Base-by-base conservation (phyloP, 2,113 vertebrate species). In the Thomomys bottae region DNA sequence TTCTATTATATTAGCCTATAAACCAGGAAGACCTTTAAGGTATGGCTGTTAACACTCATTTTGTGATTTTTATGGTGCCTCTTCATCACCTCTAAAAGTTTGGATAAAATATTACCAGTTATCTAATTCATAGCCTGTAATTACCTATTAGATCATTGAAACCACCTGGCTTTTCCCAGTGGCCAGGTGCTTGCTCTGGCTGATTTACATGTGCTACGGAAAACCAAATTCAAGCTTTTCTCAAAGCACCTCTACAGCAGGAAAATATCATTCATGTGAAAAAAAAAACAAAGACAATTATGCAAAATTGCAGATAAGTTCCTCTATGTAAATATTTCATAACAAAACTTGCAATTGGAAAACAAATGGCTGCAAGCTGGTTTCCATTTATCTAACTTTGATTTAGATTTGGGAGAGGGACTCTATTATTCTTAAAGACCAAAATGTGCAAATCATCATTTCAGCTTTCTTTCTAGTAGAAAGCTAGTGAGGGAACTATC, bases 221-320 rank as follows among this genome's bases (percentile, higher is more conserved):
- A 96, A 94, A 90, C 28, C 30, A 89, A 73, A 24, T 59, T 88
- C 24, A 34, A 73, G 32, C 12, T 94, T 88, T 84, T 81, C 66
- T 93, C 92, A 84, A 92, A 94, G 81, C 72, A 45, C 36, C 54
- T 88, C 54, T 8, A 84, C 49, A 92, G 42, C 8, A 81, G 20
- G 28, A 92, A 81, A 85, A 38, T 76, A 2, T n/a, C 30, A 82
- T 67, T 20, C 14, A n/a, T 28, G 75, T 71, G 49, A 67, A 93
- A 83, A 26, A 38, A 61, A 34, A 61, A 61, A 61, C 40, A 75
- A 71, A 94, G 82, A 87, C 66, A 70, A 93, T 79, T 81, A 79
- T 21, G 84, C 15, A 42, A 72, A 90, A 87, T 80, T 21, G 20
- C 14, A 93, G 79, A 63, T 84, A 71, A 80, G 30, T 40, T 17